A percentile compares a stretch with the other conserved stretches of the same genome.
phyloP scores from a whole-genome alignment of 2,113 vertebrate genomes.

The Petrocephalus zakoni region DNA sequence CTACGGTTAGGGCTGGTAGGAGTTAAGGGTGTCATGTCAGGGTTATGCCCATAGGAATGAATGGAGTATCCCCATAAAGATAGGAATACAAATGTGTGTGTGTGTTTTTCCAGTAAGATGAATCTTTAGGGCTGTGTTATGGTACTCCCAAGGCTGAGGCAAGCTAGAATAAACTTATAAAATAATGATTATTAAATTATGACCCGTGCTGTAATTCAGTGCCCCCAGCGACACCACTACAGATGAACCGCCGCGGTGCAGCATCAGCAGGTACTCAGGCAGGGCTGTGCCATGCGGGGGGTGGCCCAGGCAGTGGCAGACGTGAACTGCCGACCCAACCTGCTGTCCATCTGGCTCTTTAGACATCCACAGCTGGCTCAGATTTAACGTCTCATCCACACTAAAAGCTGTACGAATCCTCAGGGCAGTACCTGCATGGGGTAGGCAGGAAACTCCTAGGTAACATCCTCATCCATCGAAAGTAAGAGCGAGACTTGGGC shows the following conservation, averaged over 20 bases:
- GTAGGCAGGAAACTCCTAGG: not conserved
- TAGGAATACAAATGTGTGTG: not conserved
- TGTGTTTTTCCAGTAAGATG: not conserved
- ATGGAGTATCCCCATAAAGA: not conserved
- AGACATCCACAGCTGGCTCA: constrained; percentile 18
- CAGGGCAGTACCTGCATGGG: not conserved
- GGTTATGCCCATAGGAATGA: not conserved
- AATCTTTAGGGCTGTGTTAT: not conserved
- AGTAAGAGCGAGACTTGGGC: not conserved
- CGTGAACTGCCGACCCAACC: not conserved
- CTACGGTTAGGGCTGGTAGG: too few species aligned
- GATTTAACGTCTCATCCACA: constrained; percentile 26
- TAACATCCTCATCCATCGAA: not conserved
- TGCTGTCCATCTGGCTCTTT: not conserved
- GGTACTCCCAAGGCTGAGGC: not conserved
- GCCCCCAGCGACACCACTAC: not conserved
- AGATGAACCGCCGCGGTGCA: not conserved
- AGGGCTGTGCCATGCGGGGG: not conserved
- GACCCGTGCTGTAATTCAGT: not conserved
- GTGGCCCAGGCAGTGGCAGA: not conserved
- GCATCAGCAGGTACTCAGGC: not conserved
- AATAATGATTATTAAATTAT: not conserved
- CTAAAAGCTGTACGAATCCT: not conserved
- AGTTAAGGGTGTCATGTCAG: not conserved
- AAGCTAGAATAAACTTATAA: not conserved